Conservation (phyloP, 2,888 invertebrate species). For the Branchellion lobata region DNA sequence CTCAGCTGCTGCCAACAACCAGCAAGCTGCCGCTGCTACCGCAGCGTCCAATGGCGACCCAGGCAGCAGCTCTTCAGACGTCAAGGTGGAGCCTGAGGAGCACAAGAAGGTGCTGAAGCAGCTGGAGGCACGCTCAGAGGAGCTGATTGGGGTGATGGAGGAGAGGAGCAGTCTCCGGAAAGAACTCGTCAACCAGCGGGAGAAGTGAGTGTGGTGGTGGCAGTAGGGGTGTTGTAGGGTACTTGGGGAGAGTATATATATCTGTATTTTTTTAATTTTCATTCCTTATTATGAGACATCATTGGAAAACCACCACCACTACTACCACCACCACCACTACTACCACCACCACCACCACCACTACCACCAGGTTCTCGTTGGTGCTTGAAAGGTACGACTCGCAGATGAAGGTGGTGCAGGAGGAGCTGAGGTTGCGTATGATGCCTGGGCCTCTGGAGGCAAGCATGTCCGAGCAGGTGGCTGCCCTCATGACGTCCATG, state of each 20-base stretch:
- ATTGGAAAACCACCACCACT: neutral
- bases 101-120: slow-evolving; percentile 20
- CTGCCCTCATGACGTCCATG: neutral
- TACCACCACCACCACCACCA: neutral
- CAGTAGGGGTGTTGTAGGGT: neutral
- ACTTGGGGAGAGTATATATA: neutral
- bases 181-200: slow-evolving; percentile 31
- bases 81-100: neutral
- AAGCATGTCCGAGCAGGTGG: neutral
- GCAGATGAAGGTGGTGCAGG: slow-evolving; percentile 37
- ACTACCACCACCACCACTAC: neutral
- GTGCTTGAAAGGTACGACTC: slow-evolving; percentile 35
- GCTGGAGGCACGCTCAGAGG: slow-evolving; percentile 17
- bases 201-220: neutral
- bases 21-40: neutral
- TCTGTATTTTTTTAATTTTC: neutral
- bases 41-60: neutral
- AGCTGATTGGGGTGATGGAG: slow-evolving; percentile 26
- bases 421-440: slow-evolving; percentile 23
- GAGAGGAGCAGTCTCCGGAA: slow-evolving; percentile 28
- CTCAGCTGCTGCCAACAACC: neutral
- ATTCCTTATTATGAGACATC: neutral
- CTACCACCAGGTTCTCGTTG: slow-evolving; percentile 8
- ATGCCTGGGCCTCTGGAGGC: slow-evolving; percentile 25
- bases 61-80: neutral